Conservation (phyloP, 2,888 invertebrate genomes). For the Cinara cedri region DNA sequence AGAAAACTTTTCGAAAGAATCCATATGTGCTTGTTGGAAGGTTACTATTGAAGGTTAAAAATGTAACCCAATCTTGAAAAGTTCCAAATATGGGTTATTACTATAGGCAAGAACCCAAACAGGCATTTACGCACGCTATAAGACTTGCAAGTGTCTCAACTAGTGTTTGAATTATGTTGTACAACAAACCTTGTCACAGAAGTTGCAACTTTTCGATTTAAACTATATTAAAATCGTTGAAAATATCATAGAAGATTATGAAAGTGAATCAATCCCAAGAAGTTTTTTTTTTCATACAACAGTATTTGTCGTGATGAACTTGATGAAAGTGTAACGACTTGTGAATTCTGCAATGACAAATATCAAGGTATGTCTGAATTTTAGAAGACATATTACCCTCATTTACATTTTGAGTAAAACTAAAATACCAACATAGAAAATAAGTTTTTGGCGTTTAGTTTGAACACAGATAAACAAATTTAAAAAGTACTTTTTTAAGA, state of each 20-base stretch:
- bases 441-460: too few species aligned
- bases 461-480: too few species aligned
- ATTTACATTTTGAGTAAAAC: too few species aligned
- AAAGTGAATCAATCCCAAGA: conserved; percentile 58
- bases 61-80: conserved; percentile 61
- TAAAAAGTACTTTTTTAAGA: too few species aligned
- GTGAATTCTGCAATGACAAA: too few species aligned
- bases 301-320: too few species aligned
- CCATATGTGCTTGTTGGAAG: conserved; percentile 89
- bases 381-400: too few species aligned
- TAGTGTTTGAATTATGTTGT: conserved; percentile 91
- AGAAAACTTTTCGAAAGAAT: conserved; percentile 88
- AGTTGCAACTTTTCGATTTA: conserved; percentile 92
- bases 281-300: too few species aligned
- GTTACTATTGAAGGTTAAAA: conserved; percentile 75
- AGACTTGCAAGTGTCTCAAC: conserved; percentile 80
- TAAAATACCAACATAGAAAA: too few species aligned
- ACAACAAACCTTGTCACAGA: conserved; percentile 86
- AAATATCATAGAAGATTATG: conserved; percentile 75
- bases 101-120: conserved; percentile 81
- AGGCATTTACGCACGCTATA: conserved; percentile 96
- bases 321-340: too few species aligned
- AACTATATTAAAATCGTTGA: conserved; percentile 96
- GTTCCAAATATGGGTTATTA: conserved; percentile 86
- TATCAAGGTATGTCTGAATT: too few species aligned